Evolutionary conservation across 2,113 vertebrate species (phyloP).

Genomic region (Platichthys stellatus): DNA sequence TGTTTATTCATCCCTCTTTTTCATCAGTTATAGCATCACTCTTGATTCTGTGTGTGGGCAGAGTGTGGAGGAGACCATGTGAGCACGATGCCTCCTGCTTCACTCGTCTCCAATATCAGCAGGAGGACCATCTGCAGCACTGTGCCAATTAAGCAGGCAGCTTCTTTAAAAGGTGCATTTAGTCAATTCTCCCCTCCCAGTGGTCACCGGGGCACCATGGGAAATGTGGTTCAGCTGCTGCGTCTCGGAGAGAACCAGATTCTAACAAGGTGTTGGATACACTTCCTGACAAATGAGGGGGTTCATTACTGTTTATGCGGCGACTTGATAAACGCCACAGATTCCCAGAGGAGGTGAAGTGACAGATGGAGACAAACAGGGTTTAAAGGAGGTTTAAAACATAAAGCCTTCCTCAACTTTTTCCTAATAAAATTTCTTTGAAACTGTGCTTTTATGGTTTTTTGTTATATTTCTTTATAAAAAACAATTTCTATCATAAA

Average conservation of each 20-base stretch:
- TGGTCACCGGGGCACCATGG: neutral
- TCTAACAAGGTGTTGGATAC: slow-evolving; percentile 25
- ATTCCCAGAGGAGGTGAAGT: neutral
- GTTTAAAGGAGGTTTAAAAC: slow-evolving; percentile 7
- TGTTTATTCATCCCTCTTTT: neutral
- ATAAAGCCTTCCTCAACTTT: too few species aligned
- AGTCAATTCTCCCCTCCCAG: slow-evolving; percentile 6
- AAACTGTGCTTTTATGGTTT: too few species aligned
- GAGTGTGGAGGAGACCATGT: slow-evolving; percentile 2
- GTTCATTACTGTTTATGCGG: neutral
- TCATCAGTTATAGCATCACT: slow-evolving; percentile 34
- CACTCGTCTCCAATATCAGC: slow-evolving; percentile 7
- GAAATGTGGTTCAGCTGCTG: slow-evolving; percentile 1
- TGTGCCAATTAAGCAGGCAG: slow-evolving; percentile 20
- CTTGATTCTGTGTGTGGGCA: slow-evolving; percentile 11
- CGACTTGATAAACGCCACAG: slow-evolving; percentile 13
- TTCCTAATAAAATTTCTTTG: too few species aligned
- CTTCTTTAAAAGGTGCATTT: slow-evolving; percentile 4
- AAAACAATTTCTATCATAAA: too few species aligned
- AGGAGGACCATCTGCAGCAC: slow-evolving; percentile 21
- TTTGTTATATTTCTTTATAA: too few species aligned
- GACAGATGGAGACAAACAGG: neutral
- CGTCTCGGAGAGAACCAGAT: slow-evolving; percentile 19
- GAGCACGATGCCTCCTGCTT: slow-evolving; percentile 17
- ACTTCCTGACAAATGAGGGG: slow-evolving; percentile 30